These are phyloP conservation scores for Sebastes elongatus DNA, from an alignment of 2,797 vertebrate species.

Conservation along the genomic window DNA sequence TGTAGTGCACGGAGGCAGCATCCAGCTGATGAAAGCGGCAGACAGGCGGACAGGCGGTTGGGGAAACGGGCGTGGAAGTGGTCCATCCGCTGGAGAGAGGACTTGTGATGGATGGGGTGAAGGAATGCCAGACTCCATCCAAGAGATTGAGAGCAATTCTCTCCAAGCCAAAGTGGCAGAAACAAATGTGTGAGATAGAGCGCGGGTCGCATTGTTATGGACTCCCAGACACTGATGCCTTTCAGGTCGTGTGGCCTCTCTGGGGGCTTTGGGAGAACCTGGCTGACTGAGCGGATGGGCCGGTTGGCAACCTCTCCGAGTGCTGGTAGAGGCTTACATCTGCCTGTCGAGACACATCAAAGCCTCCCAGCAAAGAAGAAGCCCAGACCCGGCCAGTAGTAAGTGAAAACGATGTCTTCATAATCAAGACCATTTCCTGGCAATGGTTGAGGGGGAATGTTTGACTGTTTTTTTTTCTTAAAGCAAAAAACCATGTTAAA, in stretches of 20 bases:
- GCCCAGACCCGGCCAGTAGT: slow-evolving; percentile 24
- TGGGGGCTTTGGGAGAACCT: slow-evolving; percentile 33
- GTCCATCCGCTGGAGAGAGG: slow-evolving; percentile 62
- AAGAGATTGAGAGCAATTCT: slow-evolving; percentile 69
- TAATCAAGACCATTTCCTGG: slow-evolving; percentile 61
- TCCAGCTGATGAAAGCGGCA: slow-evolving; percentile 40
- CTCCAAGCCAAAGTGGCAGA: slow-evolving; percentile 70
- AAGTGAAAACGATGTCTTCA: slow-evolving; percentile 63
- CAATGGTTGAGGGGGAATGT: slow-evolving; percentile 13
- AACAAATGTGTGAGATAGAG: slow-evolving; percentile 71
- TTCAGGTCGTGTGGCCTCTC: slow-evolving; percentile 48
- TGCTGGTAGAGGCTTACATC: slow-evolving; percentile 25
- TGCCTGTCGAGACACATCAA: slow-evolving; percentile 57
- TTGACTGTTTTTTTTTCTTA: slow-evolving; percentile 14
- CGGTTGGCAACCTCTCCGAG: slow-evolving; percentile 31
- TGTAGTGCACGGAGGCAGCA: slow-evolving; percentile 27
- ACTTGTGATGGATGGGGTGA: slow-evolving; percentile 70
- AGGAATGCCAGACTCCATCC: slow-evolving; percentile 63
- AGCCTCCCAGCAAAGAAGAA: slow-evolving; percentile 23
- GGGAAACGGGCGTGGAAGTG: slow-evolving; percentile 50
- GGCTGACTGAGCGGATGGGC: slow-evolving; percentile 31
- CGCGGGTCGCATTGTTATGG: slow-evolving; percentile 60
- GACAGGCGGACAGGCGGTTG: slow-evolving; percentile 27
- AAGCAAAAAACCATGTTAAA: slow-evolving; percentile 47
- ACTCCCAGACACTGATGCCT: slow-evolving; percentile 64